Percentiles rank a stretch among this genome's conserved stretches.
Conservation (phyloP, 1,140 invertebrate genomes). For the Pachypeltis micranthus region DNA sequence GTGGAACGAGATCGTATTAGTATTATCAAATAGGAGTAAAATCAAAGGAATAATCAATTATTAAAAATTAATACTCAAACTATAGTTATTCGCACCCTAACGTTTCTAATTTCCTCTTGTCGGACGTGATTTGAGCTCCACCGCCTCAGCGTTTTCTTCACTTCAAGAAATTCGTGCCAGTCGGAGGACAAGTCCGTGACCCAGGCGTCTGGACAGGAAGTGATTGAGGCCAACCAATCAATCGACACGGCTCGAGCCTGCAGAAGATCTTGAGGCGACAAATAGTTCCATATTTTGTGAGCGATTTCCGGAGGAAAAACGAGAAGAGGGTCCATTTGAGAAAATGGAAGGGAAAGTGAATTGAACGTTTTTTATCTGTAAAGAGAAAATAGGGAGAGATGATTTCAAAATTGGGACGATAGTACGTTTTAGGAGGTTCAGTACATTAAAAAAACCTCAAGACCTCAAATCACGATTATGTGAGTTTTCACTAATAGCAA, state of each 20-base stretch:
- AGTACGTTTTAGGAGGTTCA: no score
- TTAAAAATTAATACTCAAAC: no score
- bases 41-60: no score
- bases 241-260: background rate
- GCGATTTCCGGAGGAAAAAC: background rate
- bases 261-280: background rate
- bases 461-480: no score
- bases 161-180: background rate
- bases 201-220: background rate
- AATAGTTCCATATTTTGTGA: background rate
- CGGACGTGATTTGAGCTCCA: background rate
- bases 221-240: background rate
- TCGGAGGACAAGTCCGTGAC: background rate
- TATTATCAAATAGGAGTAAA: no score
- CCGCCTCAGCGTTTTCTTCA: background rate
- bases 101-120: background rate
- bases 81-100: background rate
- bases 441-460: no score
- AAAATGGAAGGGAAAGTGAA: no score
- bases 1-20: no score
- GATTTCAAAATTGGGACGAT: no score
- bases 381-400: no score
- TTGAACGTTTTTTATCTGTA: no score
- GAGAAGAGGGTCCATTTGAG: background rate
- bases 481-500: no score